These are phyloP conservation scores for Setipinna tenuifilis DNA, from an alignment of 2,797 vertebrate species.

Conservation along the genomic window DNA sequence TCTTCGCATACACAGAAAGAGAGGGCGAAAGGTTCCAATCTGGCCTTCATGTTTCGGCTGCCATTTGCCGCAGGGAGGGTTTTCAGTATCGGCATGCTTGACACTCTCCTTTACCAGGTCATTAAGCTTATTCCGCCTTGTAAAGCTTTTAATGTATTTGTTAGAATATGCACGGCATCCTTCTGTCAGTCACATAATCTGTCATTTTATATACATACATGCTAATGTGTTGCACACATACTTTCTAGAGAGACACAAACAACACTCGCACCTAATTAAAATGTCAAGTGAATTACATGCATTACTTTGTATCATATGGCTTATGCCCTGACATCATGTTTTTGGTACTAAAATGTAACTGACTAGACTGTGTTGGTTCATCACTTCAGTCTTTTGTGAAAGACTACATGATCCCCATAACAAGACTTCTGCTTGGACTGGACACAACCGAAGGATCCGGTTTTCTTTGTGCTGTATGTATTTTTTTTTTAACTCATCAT, in stretches of 20 bases:
- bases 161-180: neutral
- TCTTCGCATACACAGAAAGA: slow-evolving; percentile 72
- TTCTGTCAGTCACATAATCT: neutral
- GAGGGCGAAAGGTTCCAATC: slow-evolving; percentile 81
- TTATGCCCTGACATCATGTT: too few relatives aligned
- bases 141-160: neutral
- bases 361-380: neutral
- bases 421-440: slow-evolving; percentile 83
- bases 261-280: too few relatives aligned
- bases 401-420: slow-evolving; percentile 87
- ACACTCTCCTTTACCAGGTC: slow-evolving; percentile 84
- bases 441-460: slow-evolving; percentile 84
- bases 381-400: slow-evolving; percentile 85
- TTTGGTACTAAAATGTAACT: neutral
- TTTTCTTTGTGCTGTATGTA: slow-evolving; percentile 85
- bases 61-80: slow-evolving; percentile 83
- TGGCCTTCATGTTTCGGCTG: slow-evolving; percentile 84
- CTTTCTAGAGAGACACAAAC: neutral
- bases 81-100: slow-evolving; percentile 85
- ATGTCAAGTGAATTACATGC: too few relatives aligned
- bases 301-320: too few relatives aligned
- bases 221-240: neutral
- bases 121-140: slow-evolving; percentile 27
- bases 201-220: neutral
- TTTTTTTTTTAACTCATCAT: neutral